A percentile compares a stretch with the other conserved stretches of the same genome.
These are phyloP conservation scores for Platycnemis pennipes DNA, from an alignment of 2,888 invertebrate species.

Conservation along the genomic window DNA sequence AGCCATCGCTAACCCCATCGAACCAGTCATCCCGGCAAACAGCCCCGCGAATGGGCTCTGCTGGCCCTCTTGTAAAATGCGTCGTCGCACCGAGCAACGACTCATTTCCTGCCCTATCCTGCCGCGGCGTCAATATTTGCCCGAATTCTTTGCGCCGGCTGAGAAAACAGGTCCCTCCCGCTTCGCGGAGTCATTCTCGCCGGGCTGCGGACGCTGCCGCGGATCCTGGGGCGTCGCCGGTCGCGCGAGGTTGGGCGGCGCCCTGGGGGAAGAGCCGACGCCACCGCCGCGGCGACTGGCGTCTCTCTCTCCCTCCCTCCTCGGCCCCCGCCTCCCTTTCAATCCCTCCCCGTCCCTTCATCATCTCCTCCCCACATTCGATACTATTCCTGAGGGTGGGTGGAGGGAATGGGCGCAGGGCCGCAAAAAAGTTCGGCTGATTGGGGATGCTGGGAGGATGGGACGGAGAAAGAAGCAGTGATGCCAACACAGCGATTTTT, in stretches of 20 bases:
- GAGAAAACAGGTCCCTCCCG: not conserved
- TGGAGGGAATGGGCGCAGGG: too few relatives aligned
- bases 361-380: not conserved
- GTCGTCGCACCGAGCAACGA: not conserved
- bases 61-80: not conserved
- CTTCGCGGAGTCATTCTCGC: not conserved
- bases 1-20: not conserved
- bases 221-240: not conserved
- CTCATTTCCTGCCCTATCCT: not conserved
- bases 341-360: not conserved
- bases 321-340: not conserved
- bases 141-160: not conserved
- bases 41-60: not conserved
- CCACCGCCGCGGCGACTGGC: not conserved
- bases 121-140: not conserved
- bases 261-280: not conserved
- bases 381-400: not conserved
- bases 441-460: not conserved
- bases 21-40: not conserved
- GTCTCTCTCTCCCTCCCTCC: not conserved
- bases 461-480: not conserved
- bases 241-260: not conserved
- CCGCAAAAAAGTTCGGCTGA: not conserved
- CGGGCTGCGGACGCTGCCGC: too few relatives aligned
- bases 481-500: conserved; percentile 18